Conservation (phyloP, 2,888 invertebrate species). For the Palloptera scutellata region DNA sequence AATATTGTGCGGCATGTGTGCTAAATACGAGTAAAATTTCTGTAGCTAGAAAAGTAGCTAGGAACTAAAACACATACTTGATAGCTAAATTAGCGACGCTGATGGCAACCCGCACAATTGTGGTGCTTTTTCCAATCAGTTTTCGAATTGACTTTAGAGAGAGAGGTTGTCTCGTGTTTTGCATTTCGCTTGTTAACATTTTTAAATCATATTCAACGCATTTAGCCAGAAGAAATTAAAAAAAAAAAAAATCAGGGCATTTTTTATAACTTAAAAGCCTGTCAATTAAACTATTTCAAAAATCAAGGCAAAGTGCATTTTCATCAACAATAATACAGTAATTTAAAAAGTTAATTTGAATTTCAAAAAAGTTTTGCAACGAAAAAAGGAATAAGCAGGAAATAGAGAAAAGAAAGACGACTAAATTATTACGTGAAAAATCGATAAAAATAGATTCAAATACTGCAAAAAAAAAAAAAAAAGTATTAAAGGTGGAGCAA, state of each 20-base stretch:
- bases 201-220: background rate
- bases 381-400: background rate
- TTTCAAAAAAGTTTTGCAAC: background rate
- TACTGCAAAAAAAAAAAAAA: slow-evolving; percentile 19
- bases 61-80: too few relatives aligned
- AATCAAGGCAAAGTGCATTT: background rate
- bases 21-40: too few relatives aligned
- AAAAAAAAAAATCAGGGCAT: background rate
- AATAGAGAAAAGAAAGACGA: background rate
- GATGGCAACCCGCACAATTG: background rate
- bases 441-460: slow-evolving; percentile 42
- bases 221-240: slow-evolving; percentile 3
- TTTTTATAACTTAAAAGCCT: slow-evolving; percentile 7
- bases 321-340: too few relatives aligned
- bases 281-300: background rate
- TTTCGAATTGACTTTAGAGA: slow-evolving; percentile 10
- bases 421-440: slow-evolving; percentile 40
- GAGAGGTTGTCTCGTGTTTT: background rate
- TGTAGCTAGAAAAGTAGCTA: too few relatives aligned
- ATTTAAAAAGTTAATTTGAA: too few relatives aligned
- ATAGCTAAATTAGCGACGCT: too few relatives aligned
- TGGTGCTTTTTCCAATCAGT: slow-evolving; percentile 14
- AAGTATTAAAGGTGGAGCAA: background rate
- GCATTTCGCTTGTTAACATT: background rate
- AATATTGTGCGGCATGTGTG: too few relatives aligned